Base-by-base conservation (phyloP, 1,140 invertebrate genomes). In the Tetraneura akinire region DNA sequence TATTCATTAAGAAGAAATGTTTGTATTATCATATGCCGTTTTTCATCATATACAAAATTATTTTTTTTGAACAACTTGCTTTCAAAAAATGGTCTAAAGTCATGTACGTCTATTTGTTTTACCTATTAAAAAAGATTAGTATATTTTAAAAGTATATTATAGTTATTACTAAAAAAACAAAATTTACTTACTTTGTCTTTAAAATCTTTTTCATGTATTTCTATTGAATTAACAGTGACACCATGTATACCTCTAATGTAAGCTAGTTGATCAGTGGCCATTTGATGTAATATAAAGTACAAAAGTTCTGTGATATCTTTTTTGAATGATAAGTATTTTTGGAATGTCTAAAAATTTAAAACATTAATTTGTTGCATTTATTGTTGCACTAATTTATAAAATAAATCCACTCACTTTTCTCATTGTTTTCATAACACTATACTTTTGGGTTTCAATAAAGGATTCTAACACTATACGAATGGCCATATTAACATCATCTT, bases 361-460 rank as follows among this genome's bases (percentile, higher is more conserved):
- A 49, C n/a, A n/a, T 49, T 10, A 18, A 70, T 8, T 49, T 49
- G 13, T 16, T 62, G 13, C 5, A 32, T 62, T 26, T 47, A 16
- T 49, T 71, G 0, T 4, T 51, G 1, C 4, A 13, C 26, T 49
- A 51, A 29, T 1, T 70, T 18, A n/a, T 42, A 9, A 18, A 57
- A 62, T n/a, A 42, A 29, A 37, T n/a, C 9, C 0, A 84, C 83
- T 85, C 86, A 96, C 94, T 88, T 93, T 92, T 87, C 91, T 90
- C 97, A 99, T 99, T 45, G 91, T 90, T 84, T 95, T 93, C 94
- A 97, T 98, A 16, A 99, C 94, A 83, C 94, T 96, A 87, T 95
- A 98, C 85, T 99, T 99, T 86, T 99, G 98, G 11, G 98, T 98
- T 83, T 96, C 95, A 47, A 99, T 94, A 86, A 99, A 99, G 84